Evolutionary conservation across 2,797 vertebrate genomes (phyloP).

Genomic region (Coreius guichenoti): DNA sequence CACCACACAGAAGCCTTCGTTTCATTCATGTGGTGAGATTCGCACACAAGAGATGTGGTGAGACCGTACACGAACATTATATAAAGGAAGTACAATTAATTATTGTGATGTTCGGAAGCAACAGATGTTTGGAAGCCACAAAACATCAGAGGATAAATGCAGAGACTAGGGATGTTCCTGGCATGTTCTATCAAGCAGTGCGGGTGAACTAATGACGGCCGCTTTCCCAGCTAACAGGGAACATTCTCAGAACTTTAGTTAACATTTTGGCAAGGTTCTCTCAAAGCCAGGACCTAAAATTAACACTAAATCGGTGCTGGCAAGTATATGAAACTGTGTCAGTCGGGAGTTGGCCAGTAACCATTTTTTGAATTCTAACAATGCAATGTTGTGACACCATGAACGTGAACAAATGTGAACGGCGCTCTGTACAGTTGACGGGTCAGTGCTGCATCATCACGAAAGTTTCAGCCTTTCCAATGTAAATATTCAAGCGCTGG

Average conservation of each 20-base stretch:
- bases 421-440: no score
- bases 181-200: neutral
- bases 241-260: neutral
- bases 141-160: slow-evolving; percentile 39
- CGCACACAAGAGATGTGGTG: neutral
- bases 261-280: neutral
- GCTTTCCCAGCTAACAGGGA: slow-evolving; percentile 16
- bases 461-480: no score
- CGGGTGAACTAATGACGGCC: neutral
- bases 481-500: no score
- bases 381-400: no score
- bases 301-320: no score
- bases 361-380: no score
- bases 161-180: slow-evolving; percentile 31
- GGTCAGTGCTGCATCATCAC: no score
- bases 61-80: neutral
- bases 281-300: neutral
- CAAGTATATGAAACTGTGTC: no score
- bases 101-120: slow-evolving; percentile 37
- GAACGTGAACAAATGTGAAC: no score
- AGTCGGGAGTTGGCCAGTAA: no score
- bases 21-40: slow-evolving; percentile 17
- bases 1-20: slow-evolving; percentile 29
- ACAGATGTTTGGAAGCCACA: slow-evolving; percentile 69
- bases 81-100: slow-evolving; percentile 41